Evolutionary conservation across 2,888 invertebrate genomes (phyloP).

Genomic region (Andrena camellia): DNA sequence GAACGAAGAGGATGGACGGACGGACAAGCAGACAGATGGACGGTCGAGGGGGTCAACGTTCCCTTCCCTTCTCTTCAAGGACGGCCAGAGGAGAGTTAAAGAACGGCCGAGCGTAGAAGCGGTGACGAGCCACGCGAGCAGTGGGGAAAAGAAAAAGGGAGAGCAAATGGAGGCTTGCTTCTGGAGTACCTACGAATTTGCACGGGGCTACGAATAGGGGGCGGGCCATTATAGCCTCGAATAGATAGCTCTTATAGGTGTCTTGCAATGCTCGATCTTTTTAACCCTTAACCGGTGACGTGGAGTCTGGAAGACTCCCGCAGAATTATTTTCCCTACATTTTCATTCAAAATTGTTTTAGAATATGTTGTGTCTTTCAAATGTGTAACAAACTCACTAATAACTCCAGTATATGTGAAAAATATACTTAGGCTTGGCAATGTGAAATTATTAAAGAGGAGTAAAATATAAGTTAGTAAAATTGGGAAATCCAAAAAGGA

Average conservation of each 20-base stretch:
- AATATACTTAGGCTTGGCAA: too few species aligned
- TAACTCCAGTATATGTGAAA: too few species aligned
- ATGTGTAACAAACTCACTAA: too few species aligned
- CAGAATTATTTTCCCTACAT: too few species aligned
- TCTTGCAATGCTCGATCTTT: constrained; percentile 16
- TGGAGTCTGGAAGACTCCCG: too few species aligned
- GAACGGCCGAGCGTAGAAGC: constrained; percentile 58
- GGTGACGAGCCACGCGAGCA: constrained; percentile 13
- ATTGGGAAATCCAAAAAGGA: too few species aligned
- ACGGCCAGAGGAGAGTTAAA: constrained; percentile 69
- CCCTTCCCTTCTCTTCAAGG: constrained; percentile 67
- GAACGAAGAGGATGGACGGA: constrained; percentile 34
- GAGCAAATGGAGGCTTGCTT: constrained; percentile 21
- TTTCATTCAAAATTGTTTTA: too few species aligned
- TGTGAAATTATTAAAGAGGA: too few species aligned
- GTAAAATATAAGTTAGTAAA: too few species aligned
- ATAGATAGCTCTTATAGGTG: constrained; percentile 36
- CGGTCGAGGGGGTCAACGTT: constrained; percentile 70
- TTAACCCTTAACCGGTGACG: too few species aligned
- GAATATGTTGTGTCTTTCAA: too few species aligned
- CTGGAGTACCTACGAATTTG: constrained; percentile 44
- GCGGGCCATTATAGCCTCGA: constrained; percentile 21
- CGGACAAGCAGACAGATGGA: constrained; percentile 58
- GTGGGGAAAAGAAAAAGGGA: constrained; percentile 12
- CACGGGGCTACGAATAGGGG: constrained; percentile 36